Evolutionary conservation across 2,797 vertebrate species (phyloP).

Genomic region (Perodicticus potto): DNA sequence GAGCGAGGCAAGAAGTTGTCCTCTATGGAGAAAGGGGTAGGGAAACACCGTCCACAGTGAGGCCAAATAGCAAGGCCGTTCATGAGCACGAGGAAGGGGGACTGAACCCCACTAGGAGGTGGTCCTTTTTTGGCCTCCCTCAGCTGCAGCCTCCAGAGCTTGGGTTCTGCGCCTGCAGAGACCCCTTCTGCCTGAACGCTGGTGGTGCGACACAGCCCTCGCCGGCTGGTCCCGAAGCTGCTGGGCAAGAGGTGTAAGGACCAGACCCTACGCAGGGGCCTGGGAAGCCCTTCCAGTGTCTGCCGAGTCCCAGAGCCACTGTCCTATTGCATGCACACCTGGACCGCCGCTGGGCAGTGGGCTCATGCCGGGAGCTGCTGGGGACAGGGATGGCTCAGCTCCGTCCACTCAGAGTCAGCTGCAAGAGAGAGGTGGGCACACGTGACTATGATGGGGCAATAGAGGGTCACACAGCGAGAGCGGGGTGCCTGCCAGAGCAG

Average conservation of each 20-base stretch:
- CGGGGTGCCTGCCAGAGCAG: background rate
- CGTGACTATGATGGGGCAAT: rapidly evolving
- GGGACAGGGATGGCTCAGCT: background rate
- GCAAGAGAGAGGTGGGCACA: background rate
- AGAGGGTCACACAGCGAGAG: background rate
- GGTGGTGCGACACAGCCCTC: constrained; percentile 1
- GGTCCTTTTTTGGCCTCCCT: background rate
- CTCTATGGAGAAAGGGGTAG: background rate
- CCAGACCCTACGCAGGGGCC: rapidly evolving
- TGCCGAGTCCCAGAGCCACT: background rate
- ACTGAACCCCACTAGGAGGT: background rate
- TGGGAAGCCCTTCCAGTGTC: background rate
- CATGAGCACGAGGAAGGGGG: background rate
- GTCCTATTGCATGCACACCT: background rate
- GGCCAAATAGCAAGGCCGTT: background rate
- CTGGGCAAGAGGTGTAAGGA: background rate
- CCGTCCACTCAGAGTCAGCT: rapidly evolving
- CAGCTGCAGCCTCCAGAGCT: background rate
- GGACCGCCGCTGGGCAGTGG: rapidly evolving
- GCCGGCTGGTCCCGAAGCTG: background rate
- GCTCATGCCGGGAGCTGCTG: background rate
- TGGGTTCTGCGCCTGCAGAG: constrained; percentile 73
- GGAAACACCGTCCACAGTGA: background rate
- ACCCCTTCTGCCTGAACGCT: constrained; percentile 77
- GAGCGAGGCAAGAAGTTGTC: background rate